Evolutionary conservation across 2,888 invertebrate species (phyloP).

Genomic region (Dicranocentrus wangi): DNA sequence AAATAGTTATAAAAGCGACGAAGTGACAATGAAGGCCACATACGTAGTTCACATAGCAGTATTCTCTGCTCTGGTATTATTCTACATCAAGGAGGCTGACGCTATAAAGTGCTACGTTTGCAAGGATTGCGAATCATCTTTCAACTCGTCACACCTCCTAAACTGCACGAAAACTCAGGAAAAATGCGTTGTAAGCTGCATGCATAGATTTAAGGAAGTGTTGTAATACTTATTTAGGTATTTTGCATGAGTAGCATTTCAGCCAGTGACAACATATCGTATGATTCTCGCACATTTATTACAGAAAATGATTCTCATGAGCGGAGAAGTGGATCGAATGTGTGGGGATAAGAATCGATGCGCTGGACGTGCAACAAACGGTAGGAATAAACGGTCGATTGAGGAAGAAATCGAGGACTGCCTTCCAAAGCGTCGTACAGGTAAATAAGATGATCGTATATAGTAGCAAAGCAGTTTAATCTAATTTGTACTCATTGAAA

Average conservation of each 20-base stretch:
- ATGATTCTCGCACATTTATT: too few species aligned
- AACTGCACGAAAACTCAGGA: constrained; percentile 64
- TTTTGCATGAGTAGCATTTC: neutral
- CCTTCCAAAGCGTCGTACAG: constrained; percentile 53
- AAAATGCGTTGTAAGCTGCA: constrained; percentile 70
- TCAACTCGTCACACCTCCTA: constrained; percentile 55
- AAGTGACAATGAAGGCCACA: constrained; percentile 48
- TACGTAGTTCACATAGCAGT: constrained; percentile 48
- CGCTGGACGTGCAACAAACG: constrained; percentile 57
- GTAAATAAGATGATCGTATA: constrained; percentile 26
- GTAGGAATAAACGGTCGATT: constrained; percentile 47
- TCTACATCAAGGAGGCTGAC: constrained; percentile 49
- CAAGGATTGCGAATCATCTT: constrained; percentile 67
- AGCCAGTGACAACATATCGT: too few species aligned
- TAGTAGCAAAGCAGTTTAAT: neutral
- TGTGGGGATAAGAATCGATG: constrained; percentile 69
- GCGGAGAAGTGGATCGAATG: constrained; percentile 68
- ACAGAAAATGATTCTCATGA: constrained; percentile 70
- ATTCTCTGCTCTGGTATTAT: constrained; percentile 49
- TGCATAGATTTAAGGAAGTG: too few species aligned
- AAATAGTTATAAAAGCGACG: too few species aligned
- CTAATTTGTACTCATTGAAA: too few species aligned
- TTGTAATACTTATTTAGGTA: neutral
- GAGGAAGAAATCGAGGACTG: constrained; percentile 52
- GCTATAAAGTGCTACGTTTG: constrained; percentile 71